A percentile compares a stretch with the other conserved stretches of the same genome.
These are phyloP conservation scores for Corythornis madagascariensis DNA, from an alignment of 2,113 vertebrate genomes.

Conservation along the genomic window DNA sequence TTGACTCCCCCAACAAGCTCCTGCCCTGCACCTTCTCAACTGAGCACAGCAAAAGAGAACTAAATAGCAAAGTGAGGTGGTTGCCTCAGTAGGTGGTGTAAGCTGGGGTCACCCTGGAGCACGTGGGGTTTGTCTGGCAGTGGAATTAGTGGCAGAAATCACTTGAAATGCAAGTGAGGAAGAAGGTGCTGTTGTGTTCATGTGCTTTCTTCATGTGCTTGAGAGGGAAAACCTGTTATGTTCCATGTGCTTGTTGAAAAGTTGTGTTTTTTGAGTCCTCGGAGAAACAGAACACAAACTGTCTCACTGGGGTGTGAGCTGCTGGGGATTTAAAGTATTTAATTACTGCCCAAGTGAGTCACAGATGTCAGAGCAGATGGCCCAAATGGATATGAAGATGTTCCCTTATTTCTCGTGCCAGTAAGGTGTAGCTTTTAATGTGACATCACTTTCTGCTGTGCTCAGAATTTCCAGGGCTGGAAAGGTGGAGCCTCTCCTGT, in stretches of 20 bases:
- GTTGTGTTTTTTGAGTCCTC: background rate
- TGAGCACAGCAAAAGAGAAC: background rate
- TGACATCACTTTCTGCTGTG: background rate
- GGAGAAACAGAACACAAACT: too few relatives aligned
- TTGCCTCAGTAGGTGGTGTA: background rate
- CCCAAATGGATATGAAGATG: background rate
- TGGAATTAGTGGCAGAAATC: background rate
- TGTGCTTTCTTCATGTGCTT: background rate
- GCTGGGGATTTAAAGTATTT: background rate
- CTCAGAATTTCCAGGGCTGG: background rate
- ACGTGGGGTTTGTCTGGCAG: background rate
- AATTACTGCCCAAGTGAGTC: background rate
- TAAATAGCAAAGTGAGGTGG: background rate
- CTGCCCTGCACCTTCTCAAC: background rate
- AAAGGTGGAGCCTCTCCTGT: background rate
- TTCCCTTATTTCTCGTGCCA: background rate
- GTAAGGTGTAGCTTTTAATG: background rate
- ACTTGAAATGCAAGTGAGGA: fast-evolving
- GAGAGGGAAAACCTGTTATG: background rate
- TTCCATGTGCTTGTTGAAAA: background rate
- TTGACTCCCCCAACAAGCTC: background rate
- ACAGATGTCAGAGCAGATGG: background rate
- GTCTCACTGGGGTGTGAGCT: too few relatives aligned
- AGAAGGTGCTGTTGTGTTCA: background rate
- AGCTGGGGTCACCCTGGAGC: background rate